Base-by-base conservation (phyloP, 2,797 vertebrate genomes). In the Alfaro cultratus region DNA sequence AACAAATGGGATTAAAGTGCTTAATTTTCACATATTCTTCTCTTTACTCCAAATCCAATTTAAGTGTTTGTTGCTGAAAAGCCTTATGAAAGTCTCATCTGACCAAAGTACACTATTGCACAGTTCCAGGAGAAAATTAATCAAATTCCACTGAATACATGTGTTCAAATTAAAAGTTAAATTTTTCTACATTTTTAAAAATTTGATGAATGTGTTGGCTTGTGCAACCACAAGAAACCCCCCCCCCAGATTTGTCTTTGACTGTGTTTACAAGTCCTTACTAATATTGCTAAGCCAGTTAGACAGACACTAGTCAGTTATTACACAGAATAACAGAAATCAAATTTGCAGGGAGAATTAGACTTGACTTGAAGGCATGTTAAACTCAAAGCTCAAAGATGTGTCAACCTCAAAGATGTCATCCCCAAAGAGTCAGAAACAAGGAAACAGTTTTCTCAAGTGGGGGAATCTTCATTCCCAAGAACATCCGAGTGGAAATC, bases 381-480 rank as follows among this genome's bases (percentile, higher is more conserved):
- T 26, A 45, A 73, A 82, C 68, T 47, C 0, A 71, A 79, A 78
- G 43, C 86, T 31, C 55, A 60, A 78, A 83, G 49, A 77, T 29
- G 34, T 26, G 57, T 74, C 60, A 13, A n/a, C n/a, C n/a, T n/a
- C n/a, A n/a, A n/a, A n/a, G n/a, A n/a, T 86, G 62, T 74, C 64
- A 11, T 86, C 80, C 70, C 72, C 68, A n/a, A 86, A 67, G 64
- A 80, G 46, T 83, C 70, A 80, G 29, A 74, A 73, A 71, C 31
- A 80, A 77, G 80, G 23, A 80, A 77, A 57, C 18, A 26, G 51
- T 18, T 36, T 67, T 88, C 77, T 80, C 74, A 71, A 68, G 26
- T 81, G 74, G 67, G 81, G 15, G 31, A 68, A 68, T 68, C 64
- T 79, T 83, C 34, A 26, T 26, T 76, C 73, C 18, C 10, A 10